phyloP scores from a whole-genome alignment of 2,888 invertebrate genomes.

The Ormyrus thymus region DNA sequence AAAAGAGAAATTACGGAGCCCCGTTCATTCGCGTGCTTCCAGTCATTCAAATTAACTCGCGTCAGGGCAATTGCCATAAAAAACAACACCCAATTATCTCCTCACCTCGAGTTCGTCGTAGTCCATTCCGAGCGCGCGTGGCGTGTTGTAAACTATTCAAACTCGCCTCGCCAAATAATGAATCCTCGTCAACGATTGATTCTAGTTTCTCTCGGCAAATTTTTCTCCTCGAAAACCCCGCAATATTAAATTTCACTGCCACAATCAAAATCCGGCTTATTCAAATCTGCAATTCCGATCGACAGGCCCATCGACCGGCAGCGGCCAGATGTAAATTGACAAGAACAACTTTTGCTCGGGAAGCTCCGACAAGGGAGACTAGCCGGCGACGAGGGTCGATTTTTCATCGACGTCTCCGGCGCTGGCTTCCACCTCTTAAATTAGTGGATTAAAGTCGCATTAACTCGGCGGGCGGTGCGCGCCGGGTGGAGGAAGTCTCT shows the following conservation, averaged over 20 bases:
- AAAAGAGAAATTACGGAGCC: slow-evolving; percentile 1
- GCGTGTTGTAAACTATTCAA: background rate
- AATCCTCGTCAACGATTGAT: no score
- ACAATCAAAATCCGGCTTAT: no score
- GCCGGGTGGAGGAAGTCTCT: slow-evolving; percentile 38
- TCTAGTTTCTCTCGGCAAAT: no score
- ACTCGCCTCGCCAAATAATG: no score
- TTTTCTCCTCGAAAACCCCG: no score
- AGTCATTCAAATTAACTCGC: slow-evolving; percentile 23
- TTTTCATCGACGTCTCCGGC: slow-evolving; percentile 33
- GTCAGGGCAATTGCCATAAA: slow-evolving; percentile 14
- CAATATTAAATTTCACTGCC: no score
- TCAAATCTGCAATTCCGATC: no score
- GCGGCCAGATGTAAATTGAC: no score
- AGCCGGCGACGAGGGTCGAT: background rate
- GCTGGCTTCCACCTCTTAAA: slow-evolving; percentile 59
- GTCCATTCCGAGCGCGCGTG: background rate
- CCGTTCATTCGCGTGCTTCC: background rate
- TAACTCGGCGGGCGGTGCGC: slow-evolving; percentile 60
- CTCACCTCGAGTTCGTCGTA: slow-evolving; percentile 1
- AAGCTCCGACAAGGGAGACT: no score
- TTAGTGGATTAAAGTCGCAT: slow-evolving; percentile 70
- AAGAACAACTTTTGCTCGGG: no score
- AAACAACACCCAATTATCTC: slow-evolving; percentile 6
- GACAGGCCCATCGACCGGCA: no score